Percentiles rank a stretch among this genome's conserved stretches.
Conservation (phyloP, 2,888 invertebrate species). For the Phymatocera aterrima region DNA sequence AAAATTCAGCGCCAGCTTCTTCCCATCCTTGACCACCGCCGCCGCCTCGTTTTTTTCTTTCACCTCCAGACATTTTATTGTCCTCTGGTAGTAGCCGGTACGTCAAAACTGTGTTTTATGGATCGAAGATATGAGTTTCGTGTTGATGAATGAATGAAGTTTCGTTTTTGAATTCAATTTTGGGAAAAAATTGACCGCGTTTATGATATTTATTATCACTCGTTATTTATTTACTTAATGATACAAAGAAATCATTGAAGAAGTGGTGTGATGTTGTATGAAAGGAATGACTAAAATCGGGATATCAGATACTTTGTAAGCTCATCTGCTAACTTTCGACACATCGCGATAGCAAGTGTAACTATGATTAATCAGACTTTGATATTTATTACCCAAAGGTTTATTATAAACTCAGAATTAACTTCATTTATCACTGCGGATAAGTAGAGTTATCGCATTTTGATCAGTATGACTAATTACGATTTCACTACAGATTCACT, state of each 20-base stretch:
- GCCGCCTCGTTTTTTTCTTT: conserved; percentile 77
- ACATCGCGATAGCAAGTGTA: background rate
- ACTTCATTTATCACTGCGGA: conserved; percentile 5
- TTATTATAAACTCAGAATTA: background rate
- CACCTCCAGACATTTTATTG: conserved; percentile 80
- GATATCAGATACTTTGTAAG: background rate
- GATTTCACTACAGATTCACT: background rate
- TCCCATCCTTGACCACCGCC: conserved; percentile 85
- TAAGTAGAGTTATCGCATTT: conserved; percentile 16
- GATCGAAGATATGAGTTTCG: background rate
- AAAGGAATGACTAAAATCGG: background rate
- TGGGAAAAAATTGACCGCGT: no score
- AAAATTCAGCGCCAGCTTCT: conserved; percentile 90
- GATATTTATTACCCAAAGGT: background rate
- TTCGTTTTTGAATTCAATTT: no score
- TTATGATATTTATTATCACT: no score
- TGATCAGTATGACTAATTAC: conserved; percentile 33
- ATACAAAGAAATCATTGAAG: background rate
- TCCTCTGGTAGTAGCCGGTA: background rate
- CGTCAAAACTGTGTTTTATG: background rate
- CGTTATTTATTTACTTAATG: no score
- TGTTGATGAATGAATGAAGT: background rate
- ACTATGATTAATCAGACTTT: background rate
- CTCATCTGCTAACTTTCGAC: background rate
- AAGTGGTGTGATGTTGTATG: background rate